Base-by-base conservation (phyloP, 2,888 invertebrate genomes). In the Thyatira batis region DNA sequence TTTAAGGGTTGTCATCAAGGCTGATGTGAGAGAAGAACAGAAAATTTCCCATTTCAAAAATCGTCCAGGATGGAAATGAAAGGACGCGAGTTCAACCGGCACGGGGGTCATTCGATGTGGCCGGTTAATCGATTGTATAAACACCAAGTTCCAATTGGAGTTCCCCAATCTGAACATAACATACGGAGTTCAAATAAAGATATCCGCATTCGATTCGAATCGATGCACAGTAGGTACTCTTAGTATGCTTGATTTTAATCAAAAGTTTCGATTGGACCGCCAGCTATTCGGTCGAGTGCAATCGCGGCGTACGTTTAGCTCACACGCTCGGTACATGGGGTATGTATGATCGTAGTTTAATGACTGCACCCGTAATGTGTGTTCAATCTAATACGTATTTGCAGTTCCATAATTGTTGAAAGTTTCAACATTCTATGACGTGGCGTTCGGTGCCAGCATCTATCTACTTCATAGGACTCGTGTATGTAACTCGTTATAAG, bases 191-290 rank as follows among this genome's bases (percentile, higher is more conserved):
- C 87, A 89, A 89, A 91, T 90, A 91, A 89, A 90, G 90, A 89
- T 89, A 87, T 85, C 80, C 77, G 72, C 76, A 79, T 85, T 80
- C 80, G 73, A 70, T 69, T 71, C 69, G 81, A 82, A 80, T 81
- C 83, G 75, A 72, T 68, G 83, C 73, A 76, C 74, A 71, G 72
- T 39, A 11, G 33, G 33, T 67, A 80, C 77, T 76, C 78, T 74
- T 63, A 82, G 86, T 87, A 87, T 87, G 88, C 87, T 87, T 91
- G 91, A 89, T 91, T 91, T 91, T 91, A 92, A 91, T 91, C 91
- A 90, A 92, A 91, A 91, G 86, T 91, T 91, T 87, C 87, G 83
- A 91, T 90, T 90, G 89, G 80, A 83, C 84, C 82, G 85, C 86
- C 82, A 80, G 74, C 80, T 78, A 73, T 74, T 70, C 76, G 76